Conservation (phyloP, 1,140 invertebrate genomes). For the Drosophila navojoa region DNA sequence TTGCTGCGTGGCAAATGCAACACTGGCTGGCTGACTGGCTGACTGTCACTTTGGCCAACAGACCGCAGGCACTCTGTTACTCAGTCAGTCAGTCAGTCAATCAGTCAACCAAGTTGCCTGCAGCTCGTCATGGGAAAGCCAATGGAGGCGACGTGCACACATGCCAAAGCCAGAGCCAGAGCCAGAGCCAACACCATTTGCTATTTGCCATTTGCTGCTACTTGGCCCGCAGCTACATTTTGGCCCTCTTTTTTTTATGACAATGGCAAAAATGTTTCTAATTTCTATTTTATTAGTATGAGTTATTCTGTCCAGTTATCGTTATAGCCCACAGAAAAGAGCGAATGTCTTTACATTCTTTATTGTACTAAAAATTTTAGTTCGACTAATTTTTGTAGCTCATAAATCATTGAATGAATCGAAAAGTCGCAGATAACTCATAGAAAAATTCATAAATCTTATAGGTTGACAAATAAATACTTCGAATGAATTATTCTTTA, state of each 20-base stretch:
- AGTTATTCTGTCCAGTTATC: conserved; percentile 24
- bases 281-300: conserved; percentile 12
- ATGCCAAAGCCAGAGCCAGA: neutral
- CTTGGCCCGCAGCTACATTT: conserved; percentile 3
- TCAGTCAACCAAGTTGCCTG: conserved; percentile 3
- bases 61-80: conserved; percentile 9
- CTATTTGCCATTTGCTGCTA: conserved; percentile 4
- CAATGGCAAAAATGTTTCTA: conserved; percentile 3
- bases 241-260: conserved; percentile 17
- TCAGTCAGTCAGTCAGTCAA: conserved; percentile 15
- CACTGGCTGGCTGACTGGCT: neutral
- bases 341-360: too few relatives aligned
- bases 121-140: conserved; percentile 33
- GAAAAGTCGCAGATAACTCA: too few relatives aligned
- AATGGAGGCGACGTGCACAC: conserved; percentile 16
- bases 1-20: conserved; percentile 31
- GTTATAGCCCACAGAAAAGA: neutral
- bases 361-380: too few relatives aligned
- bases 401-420: too few relatives aligned
- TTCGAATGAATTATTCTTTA: too few relatives aligned
- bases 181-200: conserved; percentile 1
- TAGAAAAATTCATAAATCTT: too few relatives aligned
- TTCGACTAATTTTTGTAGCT: too few relatives aligned
- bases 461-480: too few relatives aligned
- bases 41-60: conserved; percentile 4